These are phyloP conservation scores for Amazona finschi DNA, from an alignment of 2,797 vertebrate genomes.

Conservation along the genomic window DNA sequence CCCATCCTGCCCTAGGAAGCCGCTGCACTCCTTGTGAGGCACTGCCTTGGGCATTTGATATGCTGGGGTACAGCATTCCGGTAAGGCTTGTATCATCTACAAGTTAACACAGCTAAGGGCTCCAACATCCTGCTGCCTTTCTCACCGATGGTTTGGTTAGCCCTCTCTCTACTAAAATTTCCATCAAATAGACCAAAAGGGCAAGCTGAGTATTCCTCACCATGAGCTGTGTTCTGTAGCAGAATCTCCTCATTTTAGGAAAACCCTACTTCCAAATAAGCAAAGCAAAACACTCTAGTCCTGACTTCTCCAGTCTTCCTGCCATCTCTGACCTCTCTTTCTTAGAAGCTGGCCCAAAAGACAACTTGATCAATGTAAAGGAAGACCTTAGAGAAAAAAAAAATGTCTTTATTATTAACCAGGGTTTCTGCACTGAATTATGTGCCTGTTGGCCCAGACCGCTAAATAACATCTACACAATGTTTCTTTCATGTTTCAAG, in stretches of 20 bases:
- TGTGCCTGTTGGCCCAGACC: constrained; percentile 76
- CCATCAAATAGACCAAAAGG: background rate
- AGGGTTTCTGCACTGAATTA: constrained; percentile 74
- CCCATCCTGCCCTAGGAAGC: too few relatives aligned
- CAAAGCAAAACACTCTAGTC: background rate
- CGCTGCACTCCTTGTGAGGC: fast-evolving
- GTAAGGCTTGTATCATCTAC: fast-evolving
- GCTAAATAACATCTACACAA: constrained; percentile 84
- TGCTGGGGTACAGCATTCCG: fast-evolving
- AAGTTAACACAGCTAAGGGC: background rate
- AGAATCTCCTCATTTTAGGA: background rate
- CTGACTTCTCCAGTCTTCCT: background rate
- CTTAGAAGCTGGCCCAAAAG: background rate
- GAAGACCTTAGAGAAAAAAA: constrained; percentile 76
- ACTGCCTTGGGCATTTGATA: fast-evolving
- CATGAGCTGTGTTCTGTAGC: fast-evolving
- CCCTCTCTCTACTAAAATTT: background rate
- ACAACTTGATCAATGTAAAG: constrained; percentile 43
- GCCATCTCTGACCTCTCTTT: background rate
- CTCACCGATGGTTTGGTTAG: background rate
- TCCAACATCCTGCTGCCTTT: background rate
- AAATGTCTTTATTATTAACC: constrained; percentile 78
- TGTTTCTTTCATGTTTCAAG: constrained; percentile 83
- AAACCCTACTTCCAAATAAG: background rate
- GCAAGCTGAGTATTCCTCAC: background rate